These are phyloP conservation scores for Heliconius sara DNA, from an alignment of 2,888 invertebrate genomes.

Conservation along the genomic window DNA sequence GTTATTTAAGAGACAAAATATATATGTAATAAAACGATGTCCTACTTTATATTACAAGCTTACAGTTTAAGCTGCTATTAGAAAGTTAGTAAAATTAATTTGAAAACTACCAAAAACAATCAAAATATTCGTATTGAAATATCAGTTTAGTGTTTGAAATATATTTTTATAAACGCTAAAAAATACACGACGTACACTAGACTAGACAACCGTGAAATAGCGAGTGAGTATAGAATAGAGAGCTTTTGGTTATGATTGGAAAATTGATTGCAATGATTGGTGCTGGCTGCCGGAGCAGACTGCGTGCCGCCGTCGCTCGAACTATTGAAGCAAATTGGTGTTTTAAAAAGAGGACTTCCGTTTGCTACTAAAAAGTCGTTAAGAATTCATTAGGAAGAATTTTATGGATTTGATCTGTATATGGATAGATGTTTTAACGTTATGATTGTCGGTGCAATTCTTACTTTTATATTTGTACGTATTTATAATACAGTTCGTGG, in stretches of 20 bases:
- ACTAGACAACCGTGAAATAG: conserved; percentile 24
- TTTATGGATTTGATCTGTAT: background rate
- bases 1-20: too few species aligned
- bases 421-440: background rate
- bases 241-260: conserved; percentile 52
- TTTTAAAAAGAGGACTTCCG: conserved; percentile 18
- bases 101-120: too few species aligned
- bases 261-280: conserved; percentile 70
- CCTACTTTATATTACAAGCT: too few species aligned
- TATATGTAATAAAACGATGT: too few species aligned
- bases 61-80: too few species aligned
- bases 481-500: background rate
- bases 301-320: conserved; percentile 46
- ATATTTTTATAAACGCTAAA: background rate
- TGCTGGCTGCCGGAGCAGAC: conserved; percentile 54
- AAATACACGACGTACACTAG: background rate
- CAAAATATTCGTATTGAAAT: too few species aligned
- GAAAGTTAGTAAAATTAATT: too few species aligned
- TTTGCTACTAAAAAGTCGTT: conserved; percentile 11
- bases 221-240: conserved; percentile 41
- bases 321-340: conserved; percentile 46
- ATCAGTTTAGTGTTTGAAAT: background rate
- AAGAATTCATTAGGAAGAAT: background rate
- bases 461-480: background rate
- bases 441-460: background rate